Percentiles rank a stretch among this genome's conserved stretches.
Evolutionary conservation across 2,888 invertebrate genomes (phyloP).

Genomic region (Herminia tarsipennalis): DNA sequence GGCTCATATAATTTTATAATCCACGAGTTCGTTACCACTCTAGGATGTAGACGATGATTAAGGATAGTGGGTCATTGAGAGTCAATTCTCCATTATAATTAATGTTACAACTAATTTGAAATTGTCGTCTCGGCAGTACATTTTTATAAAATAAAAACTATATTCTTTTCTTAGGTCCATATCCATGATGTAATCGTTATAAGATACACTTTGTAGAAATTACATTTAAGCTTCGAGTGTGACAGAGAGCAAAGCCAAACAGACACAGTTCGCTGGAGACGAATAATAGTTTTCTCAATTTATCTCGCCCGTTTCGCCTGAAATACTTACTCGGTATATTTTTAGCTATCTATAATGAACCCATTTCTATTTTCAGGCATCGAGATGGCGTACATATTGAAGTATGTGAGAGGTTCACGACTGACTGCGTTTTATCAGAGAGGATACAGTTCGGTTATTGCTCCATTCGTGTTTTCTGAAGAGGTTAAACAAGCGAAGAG

Average conservation of each 20-base stretch:
- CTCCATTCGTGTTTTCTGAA: constrained; percentile 77
- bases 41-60: no score
- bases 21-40: no score
- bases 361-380: constrained; percentile 53
- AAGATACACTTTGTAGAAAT: constrained; percentile 27
- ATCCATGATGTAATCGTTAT: no score
- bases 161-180: no score
- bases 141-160: no score
- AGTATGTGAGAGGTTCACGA: constrained; percentile 47
- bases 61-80: no score
- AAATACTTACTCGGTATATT: constrained; percentile 41
- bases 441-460: constrained; percentile 44
- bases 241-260: constrained; percentile 21
- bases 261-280: not conserved
- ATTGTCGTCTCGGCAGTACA: no score
- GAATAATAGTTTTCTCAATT: not conserved
- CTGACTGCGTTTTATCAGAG: constrained; percentile 45
- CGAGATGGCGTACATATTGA: constrained; percentile 65
- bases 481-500: constrained; percentile 89
- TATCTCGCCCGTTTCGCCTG: constrained; percentile 27
- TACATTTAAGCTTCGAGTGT: constrained; percentile 26
- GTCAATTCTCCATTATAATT: no score
- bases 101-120: no score
- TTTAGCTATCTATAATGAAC: constrained; percentile 45
- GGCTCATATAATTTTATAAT: no score